Evolutionary conservation across 2,888 invertebrate genomes (phyloP).

Genomic region (Papilio elwesi): DNA sequence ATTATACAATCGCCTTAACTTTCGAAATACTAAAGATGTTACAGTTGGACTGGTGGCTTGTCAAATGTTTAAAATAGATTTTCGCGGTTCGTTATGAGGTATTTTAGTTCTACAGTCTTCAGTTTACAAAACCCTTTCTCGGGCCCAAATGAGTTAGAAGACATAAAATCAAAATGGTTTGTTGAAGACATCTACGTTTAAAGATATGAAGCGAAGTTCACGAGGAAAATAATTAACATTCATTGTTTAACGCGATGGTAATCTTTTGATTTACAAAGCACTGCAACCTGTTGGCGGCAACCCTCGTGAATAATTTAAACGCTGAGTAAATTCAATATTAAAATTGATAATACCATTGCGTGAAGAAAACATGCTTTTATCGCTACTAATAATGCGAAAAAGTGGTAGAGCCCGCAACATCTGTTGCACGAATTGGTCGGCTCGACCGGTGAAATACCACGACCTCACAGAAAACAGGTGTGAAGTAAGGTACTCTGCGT

Average conservation of each 20-base stretch:
- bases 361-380: background rate
- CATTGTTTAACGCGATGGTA: constrained; percentile 29
- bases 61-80: too few species aligned
- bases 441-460: too few species aligned
- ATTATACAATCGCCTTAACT: background rate
- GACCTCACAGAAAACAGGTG: too few species aligned
- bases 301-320: constrained; percentile 36
- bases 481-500: too few species aligned
- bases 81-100: too few species aligned
- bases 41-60: too few species aligned
- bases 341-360: constrained; percentile 23
- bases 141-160: background rate
- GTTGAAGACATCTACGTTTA: background rate
- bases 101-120: too few species aligned
- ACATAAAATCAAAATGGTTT: background rate
- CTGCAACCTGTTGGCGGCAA: constrained; percentile 28
- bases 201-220: constrained; percentile 1
- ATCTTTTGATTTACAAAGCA: constrained; percentile 38
- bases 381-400: background rate
- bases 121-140: background rate
- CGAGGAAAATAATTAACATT: constrained; percentile 26
- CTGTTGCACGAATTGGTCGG: too few species aligned
- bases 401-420: too few species aligned
- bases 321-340: constrained; percentile 24
- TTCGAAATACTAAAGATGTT: background rate